Conservation (phyloP, 2,888 invertebrate species). For the Clivina fossor region DNA sequence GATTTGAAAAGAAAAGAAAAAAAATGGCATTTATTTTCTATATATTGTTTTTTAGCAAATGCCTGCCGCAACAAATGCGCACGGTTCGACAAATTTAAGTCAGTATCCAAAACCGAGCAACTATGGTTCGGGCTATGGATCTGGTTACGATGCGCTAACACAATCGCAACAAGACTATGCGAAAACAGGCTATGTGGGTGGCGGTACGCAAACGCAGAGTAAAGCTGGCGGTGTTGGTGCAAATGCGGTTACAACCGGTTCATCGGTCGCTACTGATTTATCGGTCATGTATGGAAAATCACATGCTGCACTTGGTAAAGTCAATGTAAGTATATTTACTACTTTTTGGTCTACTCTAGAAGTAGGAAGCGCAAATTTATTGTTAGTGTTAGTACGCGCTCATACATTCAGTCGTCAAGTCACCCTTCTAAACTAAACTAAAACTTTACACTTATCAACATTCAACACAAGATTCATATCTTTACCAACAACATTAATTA, state of each 20-base stretch:
- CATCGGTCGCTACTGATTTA: conserved; percentile 68
- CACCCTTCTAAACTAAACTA: too few relatives aligned
- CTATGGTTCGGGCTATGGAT: conserved; percentile 63
- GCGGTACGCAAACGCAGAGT: conserved; percentile 54
- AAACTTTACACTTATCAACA: too few relatives aligned
- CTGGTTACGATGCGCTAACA: conserved; percentile 62
- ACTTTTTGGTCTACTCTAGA: neutral
- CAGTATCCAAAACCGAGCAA: conserved; percentile 68
- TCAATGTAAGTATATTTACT: conserved; percentile 71
- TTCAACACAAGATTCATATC: too few relatives aligned
- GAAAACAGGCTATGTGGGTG: conserved; percentile 57
- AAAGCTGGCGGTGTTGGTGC: conserved; percentile 53
- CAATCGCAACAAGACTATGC: conserved; percentile 57
- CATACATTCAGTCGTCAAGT: too few relatives aligned
- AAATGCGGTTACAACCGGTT: conserved; percentile 48
- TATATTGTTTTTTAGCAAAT: conserved; percentile 59
- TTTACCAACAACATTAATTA: too few relatives aligned
- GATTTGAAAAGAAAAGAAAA: neutral
- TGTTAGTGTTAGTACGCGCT: too few relatives aligned
- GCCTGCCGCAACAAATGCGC: conserved; percentile 72
- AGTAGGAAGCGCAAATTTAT: neutral
- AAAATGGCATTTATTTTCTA: too few relatives aligned
- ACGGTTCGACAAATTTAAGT: conserved; percentile 67
- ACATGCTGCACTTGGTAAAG: conserved; percentile 86
- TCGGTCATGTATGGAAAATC: conserved; percentile 85